Base-by-base conservation (phyloP, 1,140 invertebrate species). In the Drosophila takahashii region DNA sequence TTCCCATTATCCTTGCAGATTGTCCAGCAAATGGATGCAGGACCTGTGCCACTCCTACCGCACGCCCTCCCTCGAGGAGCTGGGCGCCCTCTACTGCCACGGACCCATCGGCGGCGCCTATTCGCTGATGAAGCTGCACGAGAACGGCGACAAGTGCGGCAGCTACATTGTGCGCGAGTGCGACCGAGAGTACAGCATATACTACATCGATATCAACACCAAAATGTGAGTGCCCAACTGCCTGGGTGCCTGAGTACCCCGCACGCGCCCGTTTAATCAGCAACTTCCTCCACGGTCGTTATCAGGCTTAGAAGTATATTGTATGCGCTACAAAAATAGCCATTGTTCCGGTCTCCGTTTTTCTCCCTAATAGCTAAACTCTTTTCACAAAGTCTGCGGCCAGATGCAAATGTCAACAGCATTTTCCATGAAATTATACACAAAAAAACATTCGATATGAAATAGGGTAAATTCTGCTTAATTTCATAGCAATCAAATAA, bases 21-120 rank as follows among this genome's bases (percentile, higher is more conserved):
- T 98, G 51, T 95, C 95, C 60, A 94, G 95, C 22, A 98, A 97
- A 93, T 98, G 97, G 97, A 98, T 95, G 27, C 97, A 97, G 87
- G 97, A 98, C 93, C 93, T 98, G 44, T 98, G 97, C 89, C 95
- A 95, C 89, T 95, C 97, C 72, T 93, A 97, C 41, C 92, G 93
- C 53, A 96, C 96, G 3, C 97, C 97, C 22, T 96, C 95, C 15
- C 92, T 98, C 36, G 93, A 94, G 77, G 94, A 94, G 79, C 90
- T 98, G n/a, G 94, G 95, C 76, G 92, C 93, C 48, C 93, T 96
- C 59, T 96, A 96, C 92, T 97, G 96, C 85, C 97, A 98, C 93
- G 97, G 97, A 29, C 97, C 97, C 57, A 95, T 98, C 65, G 96
- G 96, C 13, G 95, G 95, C 50, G 95, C 95, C 84, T 98, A 97